phyloP scores from a whole-genome alignment of 2,797 vertebrate genomes.

The Hippocampus kuda region DNA sequence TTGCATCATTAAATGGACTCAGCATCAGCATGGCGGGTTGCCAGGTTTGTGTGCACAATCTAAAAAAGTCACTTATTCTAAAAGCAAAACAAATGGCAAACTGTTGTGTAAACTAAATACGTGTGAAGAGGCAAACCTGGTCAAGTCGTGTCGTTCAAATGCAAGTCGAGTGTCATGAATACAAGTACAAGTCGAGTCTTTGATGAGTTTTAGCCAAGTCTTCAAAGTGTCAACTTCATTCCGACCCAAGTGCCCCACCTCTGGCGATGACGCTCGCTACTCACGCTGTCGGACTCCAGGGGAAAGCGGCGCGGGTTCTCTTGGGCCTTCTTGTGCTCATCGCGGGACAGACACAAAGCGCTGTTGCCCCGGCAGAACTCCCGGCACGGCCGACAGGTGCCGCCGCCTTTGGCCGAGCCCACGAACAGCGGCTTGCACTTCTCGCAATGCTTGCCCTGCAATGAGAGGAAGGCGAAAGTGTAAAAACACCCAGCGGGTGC shows the following conservation, averaged over 20 bases:
- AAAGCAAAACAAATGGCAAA: no score
- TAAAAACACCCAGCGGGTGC: neutral
- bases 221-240: neutral
- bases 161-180: neutral
- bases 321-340: slow-evolving; percentile 71
- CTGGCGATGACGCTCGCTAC: slow-evolving; percentile 8
- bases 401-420: slow-evolving; percentile 78
- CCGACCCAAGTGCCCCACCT: neutral
- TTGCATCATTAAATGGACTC: neutral
- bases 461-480: slow-evolving; percentile 9
- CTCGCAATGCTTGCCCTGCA: slow-evolving; percentile 81
- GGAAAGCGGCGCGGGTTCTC: slow-evolving; percentile 68
- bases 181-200: no score
- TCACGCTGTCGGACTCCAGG: slow-evolving; percentile 67
- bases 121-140: no score
- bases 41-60: no score
- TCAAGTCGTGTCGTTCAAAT: neutral
- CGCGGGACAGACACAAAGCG: slow-evolving; percentile 75
- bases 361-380: slow-evolving; percentile 84
- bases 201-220: neutral
- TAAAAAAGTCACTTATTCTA: no score
- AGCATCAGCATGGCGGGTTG: no score
- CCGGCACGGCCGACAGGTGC: slow-evolving; percentile 79
- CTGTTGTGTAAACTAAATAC: no score
- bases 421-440: slow-evolving; percentile 86